Base-by-base conservation (phyloP, 2,113 vertebrate species). In the Phalacrocorax aristotelis region DNA sequence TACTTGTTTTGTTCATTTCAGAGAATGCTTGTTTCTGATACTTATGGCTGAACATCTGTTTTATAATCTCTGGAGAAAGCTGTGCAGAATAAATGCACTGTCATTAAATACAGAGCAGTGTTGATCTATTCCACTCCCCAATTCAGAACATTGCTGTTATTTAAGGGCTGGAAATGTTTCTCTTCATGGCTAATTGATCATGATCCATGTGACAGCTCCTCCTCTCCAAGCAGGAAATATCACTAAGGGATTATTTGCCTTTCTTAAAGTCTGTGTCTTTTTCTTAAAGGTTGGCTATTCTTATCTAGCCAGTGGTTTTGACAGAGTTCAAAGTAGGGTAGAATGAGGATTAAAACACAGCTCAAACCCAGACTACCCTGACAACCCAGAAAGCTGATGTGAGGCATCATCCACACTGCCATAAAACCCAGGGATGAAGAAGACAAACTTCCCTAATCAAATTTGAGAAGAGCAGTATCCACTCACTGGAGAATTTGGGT, bases 11-110 rank as follows among this genome's bases (percentile, higher is more conserved):
- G 18, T 68, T 91, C 25, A 58, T 97, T 87, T 83, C 75, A 85
- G 57, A 18, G 36, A 58, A 66, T 58, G 23, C 21, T 81, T 88
- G 15, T 71, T 93, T 89, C 71, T 95, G 48, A 57, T 91, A 91
- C 49, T 96, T 95, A 64, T 9, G 13, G 65, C 36, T 79, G 54
- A 95, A 83, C 91, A 93, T 82, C 83, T 97, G 89, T 52, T 94
- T 89, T 69, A 49, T 40, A 69, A 89, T 87, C 61, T 94, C 93
- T 77, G 62, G 74, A 93, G 91, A 94, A 94, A 89, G 57, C 65
- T 80, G 25, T 74, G 54, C 46, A 65, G 87, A 94, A 87, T 89
- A 85, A 93, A 93, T 77, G 89, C 74, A 34, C 15, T 85, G 61
- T 52, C 89, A 87, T 93, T 94, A 87, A 93, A 64, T 36, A 79